phyloP scores from a whole-genome alignment of 1,140 invertebrate genomes.

The Lucilia cuprina region DNA sequence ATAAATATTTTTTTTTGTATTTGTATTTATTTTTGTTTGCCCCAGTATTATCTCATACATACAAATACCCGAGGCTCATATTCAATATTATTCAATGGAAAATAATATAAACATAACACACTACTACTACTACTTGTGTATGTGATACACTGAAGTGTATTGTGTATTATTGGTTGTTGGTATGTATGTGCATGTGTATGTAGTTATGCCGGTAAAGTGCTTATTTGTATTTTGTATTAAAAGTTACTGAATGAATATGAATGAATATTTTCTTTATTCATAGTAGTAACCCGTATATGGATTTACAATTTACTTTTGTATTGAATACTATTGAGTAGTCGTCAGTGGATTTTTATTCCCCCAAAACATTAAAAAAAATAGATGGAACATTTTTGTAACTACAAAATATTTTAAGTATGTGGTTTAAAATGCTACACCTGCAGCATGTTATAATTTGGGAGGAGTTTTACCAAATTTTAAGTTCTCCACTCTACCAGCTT shows the following conservation, averaged over 20 bases:
- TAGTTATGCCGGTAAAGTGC: background rate
- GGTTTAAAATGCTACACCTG: too few species aligned
- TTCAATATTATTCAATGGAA: constrained; percentile 25
- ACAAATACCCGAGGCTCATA: constrained; percentile 18
- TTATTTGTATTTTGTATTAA: background rate
- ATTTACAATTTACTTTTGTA: too few species aligned
- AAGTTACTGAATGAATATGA: background rate
- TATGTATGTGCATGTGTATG: too few species aligned
- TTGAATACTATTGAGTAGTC: too few species aligned
- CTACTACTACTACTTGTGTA: background rate
- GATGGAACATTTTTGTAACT: too few species aligned
- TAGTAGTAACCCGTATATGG: too few species aligned
- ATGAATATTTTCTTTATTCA: background rate
- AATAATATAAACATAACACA: background rate
- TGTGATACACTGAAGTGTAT: background rate
- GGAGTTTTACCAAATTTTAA: too few species aligned
- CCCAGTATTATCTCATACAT: background rate
- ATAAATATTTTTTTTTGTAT: background rate
- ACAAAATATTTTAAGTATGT: too few species aligned
- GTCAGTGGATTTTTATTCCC: too few species aligned
- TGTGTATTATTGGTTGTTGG: background rate
- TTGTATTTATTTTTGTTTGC: background rate
- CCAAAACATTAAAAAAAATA: too few species aligned
- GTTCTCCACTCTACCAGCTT: too few species aligned
- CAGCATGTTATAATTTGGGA: too few species aligned